phyloP scores from a whole-genome alignment of 92 coral and sea anemone species.

The Muricea muricata region DNA sequence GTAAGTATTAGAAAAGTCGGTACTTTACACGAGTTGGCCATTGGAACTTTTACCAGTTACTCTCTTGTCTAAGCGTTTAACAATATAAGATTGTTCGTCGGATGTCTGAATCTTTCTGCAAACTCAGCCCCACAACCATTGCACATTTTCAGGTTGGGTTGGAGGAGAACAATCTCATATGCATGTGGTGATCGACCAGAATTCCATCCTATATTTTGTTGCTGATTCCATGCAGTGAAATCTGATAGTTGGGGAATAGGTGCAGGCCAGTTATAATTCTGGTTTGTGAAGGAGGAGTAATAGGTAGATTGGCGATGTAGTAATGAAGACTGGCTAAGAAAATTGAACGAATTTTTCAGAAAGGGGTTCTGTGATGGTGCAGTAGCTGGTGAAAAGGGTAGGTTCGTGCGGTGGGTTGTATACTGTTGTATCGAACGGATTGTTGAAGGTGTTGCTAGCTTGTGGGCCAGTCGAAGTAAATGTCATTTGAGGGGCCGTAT shows the following conservation, averaged over 20 bases:
- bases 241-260: neutral
- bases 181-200: neutral
- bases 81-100: conserved; percentile 42
- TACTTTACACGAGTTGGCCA: no score
- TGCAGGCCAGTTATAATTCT: neutral
- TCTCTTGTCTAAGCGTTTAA: no score
- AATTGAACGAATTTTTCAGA: neutral
- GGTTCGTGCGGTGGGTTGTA: no score
- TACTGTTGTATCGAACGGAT: no score
- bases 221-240: neutral
- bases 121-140: conserved; percentile 62
- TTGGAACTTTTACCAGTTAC: no score
- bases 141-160: conserved; percentile 49
- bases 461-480: no score
- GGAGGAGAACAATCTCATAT: conserved; percentile 2
- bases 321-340: neutral
- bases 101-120: conserved; percentile 17
- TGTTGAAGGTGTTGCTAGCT: no score
- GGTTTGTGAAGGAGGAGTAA: neutral
- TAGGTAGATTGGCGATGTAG: neutral
- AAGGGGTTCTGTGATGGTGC: neutral
- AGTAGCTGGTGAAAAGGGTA: no score
- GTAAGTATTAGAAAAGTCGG: no score
- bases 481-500: no score
- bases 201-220: neutral